Evolutionary conservation across 2,113 vertebrate genomes (phyloP), one percentile per base, ranked within the genome.

Genomic region (Gobius niger): DNA sequence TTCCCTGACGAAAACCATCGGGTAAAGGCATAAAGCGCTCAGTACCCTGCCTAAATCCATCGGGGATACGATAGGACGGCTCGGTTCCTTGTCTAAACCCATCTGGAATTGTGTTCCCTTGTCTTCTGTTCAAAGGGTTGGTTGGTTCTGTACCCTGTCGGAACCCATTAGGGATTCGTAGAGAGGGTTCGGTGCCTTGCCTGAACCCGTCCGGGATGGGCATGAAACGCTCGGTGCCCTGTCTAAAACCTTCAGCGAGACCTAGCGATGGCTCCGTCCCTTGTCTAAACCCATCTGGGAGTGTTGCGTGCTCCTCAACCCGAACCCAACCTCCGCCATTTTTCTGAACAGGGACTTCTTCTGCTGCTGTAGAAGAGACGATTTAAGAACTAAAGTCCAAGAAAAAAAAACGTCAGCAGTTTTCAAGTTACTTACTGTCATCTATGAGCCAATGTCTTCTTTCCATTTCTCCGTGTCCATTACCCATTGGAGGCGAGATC

Each of bases 281-380:
- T 59, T 86, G 81, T 44, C 62, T 78, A 11, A 80, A 87, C 11
- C 54, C 78, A 9, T 44, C 47, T 70, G 80, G 86, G 10, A 83
- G 72, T 46, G 47, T 14, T 64, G 44, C 15, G 66, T 52, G 51
- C 56, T 75, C 72, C 50, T 88, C 86, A 19, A 83, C 73, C 3
- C 88, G 72, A 34, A 88, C 79, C 90, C 90, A 91, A 52, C 86
- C 85, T 16, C 18, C 69, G 14, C 71, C 83, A 11, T 44, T 84
- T 70, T 15, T 87, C 70, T 83, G 74, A 9, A 63, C 71, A 49
- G 82, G 87, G 60, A 86, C 73, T 24, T 89, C 81, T 47, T 8
- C 67, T 10, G 76, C 3, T 1, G 68, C 87, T 89, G 73, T 24
- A 85, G 44, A 82, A 44, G 59, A 9, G 7, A 10, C 13, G 7